phyloP scores from a whole-genome alignment of 2,113 vertebrate species.

The Oryzias melastigma region DNA sequence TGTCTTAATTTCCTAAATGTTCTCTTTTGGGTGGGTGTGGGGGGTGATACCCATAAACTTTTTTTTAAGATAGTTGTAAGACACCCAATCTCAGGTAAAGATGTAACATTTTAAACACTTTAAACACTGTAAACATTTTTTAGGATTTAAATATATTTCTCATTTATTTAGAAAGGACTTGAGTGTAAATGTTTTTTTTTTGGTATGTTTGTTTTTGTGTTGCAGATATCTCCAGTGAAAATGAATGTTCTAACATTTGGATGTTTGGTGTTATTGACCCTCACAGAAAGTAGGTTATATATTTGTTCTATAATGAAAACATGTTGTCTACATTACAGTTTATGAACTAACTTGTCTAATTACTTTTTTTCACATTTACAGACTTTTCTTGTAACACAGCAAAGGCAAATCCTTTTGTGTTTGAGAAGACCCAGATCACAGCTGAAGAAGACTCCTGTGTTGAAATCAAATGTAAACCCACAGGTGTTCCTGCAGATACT shows the following conservation, averaged over 20 bases:
- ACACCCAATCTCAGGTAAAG: no score
- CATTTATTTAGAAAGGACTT: no score
- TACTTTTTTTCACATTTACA: conserved; percentile 4
- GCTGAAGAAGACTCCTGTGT: background rate
- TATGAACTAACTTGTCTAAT: background rate
- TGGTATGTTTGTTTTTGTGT: background rate
- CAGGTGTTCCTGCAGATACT: fast-evolving
- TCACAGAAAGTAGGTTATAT: conserved; percentile 24
- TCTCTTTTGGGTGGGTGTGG: no score
- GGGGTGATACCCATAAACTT: no score
- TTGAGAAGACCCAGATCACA: no score
- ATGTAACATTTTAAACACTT: no score
- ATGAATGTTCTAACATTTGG: background rate
- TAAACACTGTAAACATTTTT: no score
- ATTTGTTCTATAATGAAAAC: background rate
- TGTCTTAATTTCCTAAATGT: no score
- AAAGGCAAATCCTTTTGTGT: fast-evolving
- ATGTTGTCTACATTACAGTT: background rate
- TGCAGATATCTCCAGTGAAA: conserved; percentile 18
- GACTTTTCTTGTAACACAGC: fast-evolving
- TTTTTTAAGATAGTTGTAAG: no score
- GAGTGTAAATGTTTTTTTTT: no score
- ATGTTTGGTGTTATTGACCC: conserved; percentile 24
- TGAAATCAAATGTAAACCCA: conserved; percentile 36
- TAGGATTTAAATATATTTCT: no score